Conservation (phyloP, 2,888 invertebrate genomes). For the Tanypteryx hageni region DNA sequence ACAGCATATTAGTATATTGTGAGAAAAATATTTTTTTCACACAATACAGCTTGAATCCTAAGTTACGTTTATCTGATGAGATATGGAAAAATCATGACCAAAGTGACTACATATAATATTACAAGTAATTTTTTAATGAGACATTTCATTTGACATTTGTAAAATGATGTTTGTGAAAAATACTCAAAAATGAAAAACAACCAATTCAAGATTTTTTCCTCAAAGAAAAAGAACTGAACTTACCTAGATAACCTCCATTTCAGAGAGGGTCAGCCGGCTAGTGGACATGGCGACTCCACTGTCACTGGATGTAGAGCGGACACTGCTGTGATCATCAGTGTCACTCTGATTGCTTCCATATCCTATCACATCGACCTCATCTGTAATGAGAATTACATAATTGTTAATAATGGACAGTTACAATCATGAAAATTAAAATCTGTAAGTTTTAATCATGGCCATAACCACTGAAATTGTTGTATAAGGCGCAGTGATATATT, state of each 20-base stretch:
- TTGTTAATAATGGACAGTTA: too few relatives aligned
- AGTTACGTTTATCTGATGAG: too few relatives aligned
- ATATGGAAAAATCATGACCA: too few relatives aligned
- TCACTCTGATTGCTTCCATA: conserved; percentile 91
- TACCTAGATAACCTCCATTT: conserved; percentile 75
- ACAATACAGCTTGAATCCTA: too few relatives aligned
- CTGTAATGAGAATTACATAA: conserved; percentile 76
- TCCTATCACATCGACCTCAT: conserved; percentile 91
- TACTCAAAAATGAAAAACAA: neutral
- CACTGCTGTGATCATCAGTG: conserved; percentile 84
- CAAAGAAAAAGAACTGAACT: neutral
- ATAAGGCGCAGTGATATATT: too few relatives aligned
- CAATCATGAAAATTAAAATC: neutral
- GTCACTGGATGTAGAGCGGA: conserved; percentile 80
- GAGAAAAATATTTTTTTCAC: too few relatives aligned
- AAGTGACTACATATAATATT: too few relatives aligned
- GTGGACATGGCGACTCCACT: conserved; percentile 85
- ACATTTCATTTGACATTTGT: too few relatives aligned
- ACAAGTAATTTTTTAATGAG: too few relatives aligned
- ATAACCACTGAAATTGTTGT: too few relatives aligned
- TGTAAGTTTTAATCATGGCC: neutral
- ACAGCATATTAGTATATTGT: too few relatives aligned
- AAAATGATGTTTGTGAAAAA: too few relatives aligned
- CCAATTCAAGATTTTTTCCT: neutral
- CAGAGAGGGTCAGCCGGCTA: conserved; percentile 81